Evolutionary conservation across 1,140 invertebrate species (phyloP).

Genomic region (Drosophila erecta): DNA sequence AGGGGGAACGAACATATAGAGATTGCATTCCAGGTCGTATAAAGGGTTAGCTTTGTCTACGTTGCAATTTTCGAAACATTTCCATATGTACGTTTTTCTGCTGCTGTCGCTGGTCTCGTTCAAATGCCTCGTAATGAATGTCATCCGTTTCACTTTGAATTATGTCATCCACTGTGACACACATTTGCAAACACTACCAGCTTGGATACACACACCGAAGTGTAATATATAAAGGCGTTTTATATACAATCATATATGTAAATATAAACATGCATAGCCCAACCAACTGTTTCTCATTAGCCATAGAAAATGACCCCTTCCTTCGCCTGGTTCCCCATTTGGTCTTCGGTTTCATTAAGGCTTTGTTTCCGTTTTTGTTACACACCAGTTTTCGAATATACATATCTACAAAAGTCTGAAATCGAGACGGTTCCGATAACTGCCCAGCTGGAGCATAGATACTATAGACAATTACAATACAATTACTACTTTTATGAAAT

Average conservation of each 20-base stretch:
- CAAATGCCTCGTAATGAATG: conserved; percentile 78
- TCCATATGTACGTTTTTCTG: conserved; percentile 16
- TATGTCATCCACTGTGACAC: conserved; percentile 71
- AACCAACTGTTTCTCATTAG: conserved; percentile 67
- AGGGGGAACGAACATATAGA: not conserved
- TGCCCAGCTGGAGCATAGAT: not conserved
- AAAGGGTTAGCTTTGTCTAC: conserved; percentile 50
- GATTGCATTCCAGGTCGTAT: conserved; percentile 19
- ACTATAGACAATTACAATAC: no score
- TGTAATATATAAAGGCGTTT: conserved; percentile 19
- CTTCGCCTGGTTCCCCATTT: conserved; percentile 3
- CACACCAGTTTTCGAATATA: not conserved
- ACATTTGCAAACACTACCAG: conserved; percentile 45
- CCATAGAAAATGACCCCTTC: conserved; percentile 34
- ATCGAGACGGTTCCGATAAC: conserved; percentile 2
- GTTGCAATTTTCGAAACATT: conserved; percentile 53
- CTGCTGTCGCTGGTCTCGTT: conserved; percentile 13
- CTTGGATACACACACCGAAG: conserved; percentile 14
- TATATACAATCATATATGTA: conserved; percentile 8
- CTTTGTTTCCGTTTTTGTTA: conserved; percentile 46
- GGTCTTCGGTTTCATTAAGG: conserved; percentile 21
- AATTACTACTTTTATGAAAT: no score
- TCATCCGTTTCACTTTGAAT: conserved; percentile 80
- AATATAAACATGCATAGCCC: conserved; percentile 18
- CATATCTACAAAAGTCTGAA: not conserved